Evolutionary conservation across 2,888 invertebrate species (phyloP), one percentile per base, ranked within the genome.

Genomic region (Cephus sareptanus): DNA sequence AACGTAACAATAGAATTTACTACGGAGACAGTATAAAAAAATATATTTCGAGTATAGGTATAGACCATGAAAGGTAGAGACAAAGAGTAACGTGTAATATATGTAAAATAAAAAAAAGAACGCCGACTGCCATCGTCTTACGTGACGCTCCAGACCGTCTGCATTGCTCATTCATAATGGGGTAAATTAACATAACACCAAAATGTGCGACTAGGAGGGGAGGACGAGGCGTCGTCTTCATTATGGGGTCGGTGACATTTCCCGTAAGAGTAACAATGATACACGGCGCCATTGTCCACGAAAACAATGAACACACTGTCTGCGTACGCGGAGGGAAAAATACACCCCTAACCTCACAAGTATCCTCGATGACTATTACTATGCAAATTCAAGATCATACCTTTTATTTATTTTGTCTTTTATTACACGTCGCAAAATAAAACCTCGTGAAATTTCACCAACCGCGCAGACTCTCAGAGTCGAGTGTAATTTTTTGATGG

Each of bases 261-360:
- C 71, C 34, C 31, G 31, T 81, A 79, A 83, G 83, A 82, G 79
- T 82, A 83, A 88, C 87, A 87, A 87, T 85, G 88, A 86, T 85
- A 85, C 86, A 85, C 81, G 83, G 73, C 76, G 75, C 85, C 82
- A 88, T 88, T 88, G 88, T 86, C 83, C 83, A 77, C 79, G 78
- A 82, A 83, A 84, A 88, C 87, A 88, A 88, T 87, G 82, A 56
- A 85, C 71, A 31, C 74, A 23, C 15, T 15, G 56, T 30, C 75
- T 75, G 75, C 77, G 75, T 75, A 33, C 34, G 56, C 33, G 34
- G 75, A 77, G 75, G 34, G 9, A 56, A 56, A 56, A 9, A 56
- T 23, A 9, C 23, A 56, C 23, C 9, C 56, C 56, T 56, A 56
- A 56, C 56, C 56, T 56, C 23, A 23, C 23, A 23, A 56, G 56